Evolutionary conservation across 2,797 vertebrate genomes (phyloP), one percentile per base, ranked within the genome.

Genomic region (Vespertilio murinus): DNA sequence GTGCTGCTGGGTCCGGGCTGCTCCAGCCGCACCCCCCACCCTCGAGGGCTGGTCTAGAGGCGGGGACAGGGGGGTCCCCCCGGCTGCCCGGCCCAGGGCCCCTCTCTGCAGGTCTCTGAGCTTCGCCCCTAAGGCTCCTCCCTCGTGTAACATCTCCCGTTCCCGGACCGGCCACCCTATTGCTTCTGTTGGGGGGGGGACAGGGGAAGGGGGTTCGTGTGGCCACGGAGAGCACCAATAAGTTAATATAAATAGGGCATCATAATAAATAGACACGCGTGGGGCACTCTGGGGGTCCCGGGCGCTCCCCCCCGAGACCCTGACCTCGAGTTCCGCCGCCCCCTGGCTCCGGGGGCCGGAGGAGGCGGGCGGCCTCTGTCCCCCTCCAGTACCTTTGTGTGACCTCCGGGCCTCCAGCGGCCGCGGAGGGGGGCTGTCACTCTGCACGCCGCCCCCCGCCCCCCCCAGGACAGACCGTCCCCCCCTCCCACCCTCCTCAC

Each of bases 191-290:
- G 59, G 28, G 47, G 54, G 52, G 35, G 23, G 17, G 75, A 33
- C 89, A 64, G 20, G 69, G 80, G 82, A 88, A 56, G 61, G 40
- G 54, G 59, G 67, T 75, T 90, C 92, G 94, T 45, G 80, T 93
- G 93, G 96, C 88, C 86, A 82, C 69, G 40, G 45, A 94, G 96
- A 97, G 97, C 97, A 97, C 97, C 97, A 97, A 97, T 97, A 97
- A 97, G 96, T 97, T 97, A 97, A 97, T 91, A 97, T 97, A 97
- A 97, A 97, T 97, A 97, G 94, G 74, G 87, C 65, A 94, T 90
- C 61, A 96, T 92, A 97, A 97, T 97, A 97, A 97, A 97, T 97
- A 97, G 95, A 96, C 33, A 84, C 54, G 74, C 22, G 49, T 33
- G 52, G n/a, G n/a, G 95, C 71, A 70, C 73, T 64, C 87, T 65